phyloP scores from a whole-genome alignment of 2,888 invertebrate species.

The Bombylius major region DNA sequence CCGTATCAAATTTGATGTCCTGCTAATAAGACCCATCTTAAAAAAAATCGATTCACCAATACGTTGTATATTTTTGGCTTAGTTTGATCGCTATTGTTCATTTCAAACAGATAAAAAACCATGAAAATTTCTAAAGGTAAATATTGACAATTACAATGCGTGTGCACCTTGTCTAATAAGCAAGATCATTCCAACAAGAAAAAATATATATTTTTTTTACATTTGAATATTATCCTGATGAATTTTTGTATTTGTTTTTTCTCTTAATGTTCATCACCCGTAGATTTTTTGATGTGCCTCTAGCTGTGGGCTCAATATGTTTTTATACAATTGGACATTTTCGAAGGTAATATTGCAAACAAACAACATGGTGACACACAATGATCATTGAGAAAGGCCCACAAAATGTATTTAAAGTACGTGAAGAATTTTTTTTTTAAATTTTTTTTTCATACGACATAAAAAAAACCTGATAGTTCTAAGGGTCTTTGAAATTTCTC shows the following conservation, averaged over 20 bases:
- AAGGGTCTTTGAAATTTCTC: neutral
- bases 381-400: slow-evolving; percentile 4
- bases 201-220: too few relatives aligned
- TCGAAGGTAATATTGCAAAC: neutral
- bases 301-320: too few relatives aligned
- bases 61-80: neutral
- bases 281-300: neutral
- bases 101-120: neutral
- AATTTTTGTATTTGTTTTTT: too few relatives aligned
- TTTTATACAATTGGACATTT: neutral
- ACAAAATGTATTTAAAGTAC: neutral
- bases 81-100: neutral
- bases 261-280: neutral
- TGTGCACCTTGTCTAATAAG: too few relatives aligned
- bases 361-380: neutral
- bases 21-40: slow-evolving; percentile 1
- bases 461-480: too few relatives aligned
- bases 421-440: neutral
- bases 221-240: too few relatives aligned
- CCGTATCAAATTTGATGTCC: slow-evolving; percentile 2
- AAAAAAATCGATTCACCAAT: neutral
- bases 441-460: too few relatives aligned
- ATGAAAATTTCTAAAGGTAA: slow-evolving; percentile 9
- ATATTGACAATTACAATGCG: neutral
- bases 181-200: too few relatives aligned